Base-by-base conservation (phyloP, 2,888 invertebrate species). In the Siphonodentalium dalli region DNA sequence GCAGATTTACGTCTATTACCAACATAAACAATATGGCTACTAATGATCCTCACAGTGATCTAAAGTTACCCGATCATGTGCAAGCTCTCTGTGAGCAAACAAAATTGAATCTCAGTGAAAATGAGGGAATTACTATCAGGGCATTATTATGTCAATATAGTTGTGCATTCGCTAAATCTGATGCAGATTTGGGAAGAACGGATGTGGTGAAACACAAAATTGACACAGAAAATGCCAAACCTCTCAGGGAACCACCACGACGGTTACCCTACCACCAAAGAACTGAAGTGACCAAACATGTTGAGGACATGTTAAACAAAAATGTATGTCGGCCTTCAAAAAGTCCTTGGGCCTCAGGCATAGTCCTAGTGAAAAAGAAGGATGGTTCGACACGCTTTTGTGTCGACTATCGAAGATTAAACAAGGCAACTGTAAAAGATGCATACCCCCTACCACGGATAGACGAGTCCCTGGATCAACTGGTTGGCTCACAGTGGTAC, bases 321-420 rank as follows among this genome's bases (percentile, higher is more conserved):
- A 41, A 38, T 20, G 44, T 61, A 0, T 53, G 52, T 20, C 39
- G 58, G 26, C 43, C 51, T 24, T 56, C 56, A n/a, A n/a, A 15
- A 4, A 46, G 49, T 34, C 53, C 58, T 13, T 56, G 56, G 62
- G 39, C 54, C 11, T 34, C 53, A n/a, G 49, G 39, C 1, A 29
- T 60, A 13, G 59, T 60, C 5, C 28, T 60, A 15, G 57, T 60
- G 1, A 42, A 26, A 8, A 56, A 63, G 41, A 60, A 57, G 31
- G 57, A 60, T 26, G 54, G 59, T 9, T 38, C 33, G 2, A 50
- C 24, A 15, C 31, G 59, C 2, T 62, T 62, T 28, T 58, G 58
- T 20, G 34, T 54, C 28, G 52, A 59, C 31, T 58, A 52, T 37
- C 5, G 51, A 15, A 35, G 23, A n/a, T 33, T 56, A 3, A 56